Conservation (phyloP, 1,140 invertebrate species). For the Zaprionus ghesquierei region DNA sequence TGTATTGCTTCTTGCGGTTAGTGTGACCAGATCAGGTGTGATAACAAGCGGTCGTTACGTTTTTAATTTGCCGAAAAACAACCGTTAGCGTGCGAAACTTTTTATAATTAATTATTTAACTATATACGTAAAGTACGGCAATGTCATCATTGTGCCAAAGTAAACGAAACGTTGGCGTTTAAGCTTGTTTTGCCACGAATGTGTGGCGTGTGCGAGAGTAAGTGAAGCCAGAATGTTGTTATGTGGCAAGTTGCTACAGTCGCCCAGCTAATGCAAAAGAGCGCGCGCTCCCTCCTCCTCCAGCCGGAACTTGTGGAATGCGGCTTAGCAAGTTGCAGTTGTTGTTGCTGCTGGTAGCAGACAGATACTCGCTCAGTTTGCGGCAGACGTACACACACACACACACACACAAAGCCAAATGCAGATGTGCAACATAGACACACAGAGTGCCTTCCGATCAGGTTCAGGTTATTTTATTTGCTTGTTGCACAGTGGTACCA, state of each 20-base stretch:
- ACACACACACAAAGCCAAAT: constrained; percentile 12
- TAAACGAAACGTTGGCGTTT: not conserved
- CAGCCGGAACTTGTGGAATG: constrained; percentile 64
- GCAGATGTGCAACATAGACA: constrained; percentile 48
- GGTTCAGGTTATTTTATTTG: constrained; percentile 59
- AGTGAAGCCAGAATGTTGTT: constrained; percentile 24
- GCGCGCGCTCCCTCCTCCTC: constrained; percentile 14
- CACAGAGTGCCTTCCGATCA: constrained; percentile 48
- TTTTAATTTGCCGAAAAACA: not conserved
- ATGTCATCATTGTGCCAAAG: not conserved
- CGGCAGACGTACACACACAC: not conserved
- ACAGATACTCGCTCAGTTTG: constrained; percentile 4
- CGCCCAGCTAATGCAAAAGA: constrained; percentile 29
- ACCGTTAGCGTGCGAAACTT: not conserved
- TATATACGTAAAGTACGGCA: not conserved
- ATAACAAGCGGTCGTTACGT: not conserved
- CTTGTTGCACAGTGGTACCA: constrained; percentile 43
- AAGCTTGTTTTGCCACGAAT: not conserved
- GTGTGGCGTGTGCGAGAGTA: not conserved
- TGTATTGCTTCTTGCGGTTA: not conserved
- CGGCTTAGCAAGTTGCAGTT: constrained; percentile 64
- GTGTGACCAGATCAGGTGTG: constrained; percentile 8
- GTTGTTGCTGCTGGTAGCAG: constrained; percentile 19
- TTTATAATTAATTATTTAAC: not conserved
- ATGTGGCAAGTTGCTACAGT: constrained; percentile 35